Conservation (phyloP, 2,797 vertebrate species). For the Aplochiton taeniatus region DNA sequence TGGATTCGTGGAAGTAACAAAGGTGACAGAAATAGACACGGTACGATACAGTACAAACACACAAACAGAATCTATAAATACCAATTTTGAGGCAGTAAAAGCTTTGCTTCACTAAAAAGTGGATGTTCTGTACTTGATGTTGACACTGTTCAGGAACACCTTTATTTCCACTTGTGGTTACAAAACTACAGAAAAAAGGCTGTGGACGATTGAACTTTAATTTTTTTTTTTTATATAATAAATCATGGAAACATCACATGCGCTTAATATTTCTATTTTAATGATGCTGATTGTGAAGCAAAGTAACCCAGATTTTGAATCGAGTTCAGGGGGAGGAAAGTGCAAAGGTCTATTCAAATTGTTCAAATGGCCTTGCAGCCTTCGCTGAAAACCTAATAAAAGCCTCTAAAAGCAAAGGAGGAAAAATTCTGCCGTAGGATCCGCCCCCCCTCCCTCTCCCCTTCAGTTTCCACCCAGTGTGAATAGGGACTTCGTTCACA, state of each 20-base stretch:
- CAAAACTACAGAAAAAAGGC: no score
- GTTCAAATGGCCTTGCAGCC: conserved; percentile 20
- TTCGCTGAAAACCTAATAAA: conserved; percentile 2
- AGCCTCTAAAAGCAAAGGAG: conserved; percentile 7
- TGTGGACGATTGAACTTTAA: no score
- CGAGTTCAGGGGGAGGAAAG: background rate
- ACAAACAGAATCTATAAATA: conserved; percentile 1
- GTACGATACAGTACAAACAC: conserved; percentile 10
- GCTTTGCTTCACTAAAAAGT: no score
- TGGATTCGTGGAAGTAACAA: conserved; percentile 22
- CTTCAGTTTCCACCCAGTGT: conserved; percentile 8
- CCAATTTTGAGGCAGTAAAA: background rate
- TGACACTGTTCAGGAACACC: no score
- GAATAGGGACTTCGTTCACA: conserved; percentile 33
- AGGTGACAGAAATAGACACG: conserved; percentile 25
- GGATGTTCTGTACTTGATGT: no score
- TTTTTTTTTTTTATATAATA: no score
- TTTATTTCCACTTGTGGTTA: no score
- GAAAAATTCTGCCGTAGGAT: conserved; percentile 4
- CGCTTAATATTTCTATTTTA: background rate
- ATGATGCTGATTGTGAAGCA: background rate
- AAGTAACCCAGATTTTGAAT: conserved; percentile 22
- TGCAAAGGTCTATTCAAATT: background rate
- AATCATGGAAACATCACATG: no score
- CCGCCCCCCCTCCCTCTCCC: background rate